Percentiles rank a stretch among this genome's conserved stretches.
These are phyloP conservation scores for Heliornis fulica DNA, from an alignment of 2,113 vertebrate species.

Conservation along the genomic window DNA sequence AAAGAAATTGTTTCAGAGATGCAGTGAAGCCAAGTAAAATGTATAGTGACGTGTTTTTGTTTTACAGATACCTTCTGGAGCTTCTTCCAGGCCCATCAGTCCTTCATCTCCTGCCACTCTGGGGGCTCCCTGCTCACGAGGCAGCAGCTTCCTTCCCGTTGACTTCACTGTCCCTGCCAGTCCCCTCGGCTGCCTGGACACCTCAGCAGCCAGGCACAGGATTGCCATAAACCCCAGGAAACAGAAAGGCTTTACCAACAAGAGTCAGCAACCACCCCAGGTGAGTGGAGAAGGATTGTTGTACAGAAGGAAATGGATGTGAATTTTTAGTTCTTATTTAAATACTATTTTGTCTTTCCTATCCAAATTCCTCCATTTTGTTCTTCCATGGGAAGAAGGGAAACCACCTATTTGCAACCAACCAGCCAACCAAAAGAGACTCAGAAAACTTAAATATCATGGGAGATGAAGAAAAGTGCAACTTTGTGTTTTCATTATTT, in stretches of 20 bases:
- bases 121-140: background rate
- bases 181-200: conserved; percentile 80
- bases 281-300: conserved; percentile 62
- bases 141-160: conserved; percentile 27
- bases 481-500: background rate
- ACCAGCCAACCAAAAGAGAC: background rate
- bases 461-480: background rate
- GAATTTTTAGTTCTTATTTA: background rate
- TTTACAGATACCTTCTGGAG: conserved; percentile 74
- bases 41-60: background rate
- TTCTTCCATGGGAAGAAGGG: background rate
- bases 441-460: background rate
- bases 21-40: background rate
- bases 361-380: background rate
- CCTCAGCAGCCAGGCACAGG: conserved; percentile 85
- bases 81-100: conserved; percentile 70
- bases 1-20: background rate
- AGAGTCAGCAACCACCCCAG: conserved; percentile 45
- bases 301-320: background rate
- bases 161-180: conserved; percentile 81
- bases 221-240: conserved; percentile 79
- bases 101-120: conserved; percentile 42
- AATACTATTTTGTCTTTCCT: background rate
- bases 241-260: conserved; percentile 75
- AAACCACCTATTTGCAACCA: background rate